Conservation (phyloP, 1,140 invertebrate genomes). For the Branchinecta lynchi region DNA sequence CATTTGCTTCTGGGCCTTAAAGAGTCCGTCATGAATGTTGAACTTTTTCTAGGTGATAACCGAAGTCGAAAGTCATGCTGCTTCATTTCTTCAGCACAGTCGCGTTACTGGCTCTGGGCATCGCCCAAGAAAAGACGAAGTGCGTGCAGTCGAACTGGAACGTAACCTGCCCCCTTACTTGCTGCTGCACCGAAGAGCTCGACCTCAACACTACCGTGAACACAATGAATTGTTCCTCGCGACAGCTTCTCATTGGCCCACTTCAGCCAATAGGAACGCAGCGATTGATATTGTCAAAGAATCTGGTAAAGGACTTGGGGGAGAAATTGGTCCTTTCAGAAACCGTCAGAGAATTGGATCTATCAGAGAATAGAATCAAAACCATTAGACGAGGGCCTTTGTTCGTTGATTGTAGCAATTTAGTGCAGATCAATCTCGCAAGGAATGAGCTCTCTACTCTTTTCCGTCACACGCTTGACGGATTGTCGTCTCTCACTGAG, state of each 20-base stretch:
- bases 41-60: no score
- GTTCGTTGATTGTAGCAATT: constrained; percentile 25
- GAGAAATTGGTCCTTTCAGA: constrained; percentile 8
- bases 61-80: no score
- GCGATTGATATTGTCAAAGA: background rate
- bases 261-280: background rate
- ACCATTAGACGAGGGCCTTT: constrained; percentile 26
- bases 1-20: no score
- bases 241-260: background rate
- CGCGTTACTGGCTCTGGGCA: background rate
- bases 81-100: no score
- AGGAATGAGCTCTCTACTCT: constrained; percentile 27
- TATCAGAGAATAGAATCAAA: constrained; percentile 27
- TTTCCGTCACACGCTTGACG: constrained; percentile 25
- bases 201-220: background rate
- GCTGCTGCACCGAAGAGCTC: background rate
- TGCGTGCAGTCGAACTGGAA: background rate
- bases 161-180: background rate
- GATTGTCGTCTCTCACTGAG: constrained; percentile 25
- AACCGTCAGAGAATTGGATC: constrained; percentile 23
- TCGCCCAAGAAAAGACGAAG: background rate
- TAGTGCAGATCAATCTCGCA: constrained; percentile 25
- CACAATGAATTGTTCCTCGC: background rate
- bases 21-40: no score
- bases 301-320: background rate